Conservation (phyloP, 2,797 vertebrate genomes). For the Lerista edwardsae region DNA sequence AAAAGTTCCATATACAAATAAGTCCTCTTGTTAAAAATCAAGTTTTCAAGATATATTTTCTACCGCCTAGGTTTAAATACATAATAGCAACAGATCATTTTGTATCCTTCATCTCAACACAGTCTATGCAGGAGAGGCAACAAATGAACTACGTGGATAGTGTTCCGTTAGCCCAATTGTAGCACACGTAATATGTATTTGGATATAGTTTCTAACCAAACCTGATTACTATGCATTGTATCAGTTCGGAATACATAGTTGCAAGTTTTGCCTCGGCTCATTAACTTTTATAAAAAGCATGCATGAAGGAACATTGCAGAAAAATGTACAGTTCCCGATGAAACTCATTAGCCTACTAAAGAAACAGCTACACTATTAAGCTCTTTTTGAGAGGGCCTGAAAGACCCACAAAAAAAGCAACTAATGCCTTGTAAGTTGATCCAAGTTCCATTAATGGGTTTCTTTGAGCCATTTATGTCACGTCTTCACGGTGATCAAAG, state of each 20-base stretch:
- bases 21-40: background rate
- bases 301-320: background rate
- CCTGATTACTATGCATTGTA: background rate
- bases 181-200: background rate
- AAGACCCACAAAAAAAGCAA: background rate
- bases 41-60: background rate
- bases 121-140: background rate
- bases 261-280: background rate
- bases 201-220: background rate
- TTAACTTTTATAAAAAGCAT: background rate
- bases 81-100: background rate
- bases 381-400: background rate
- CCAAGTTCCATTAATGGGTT: background rate
- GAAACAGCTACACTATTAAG: background rate
- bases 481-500: background rate
- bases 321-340: conserved; percentile 6
- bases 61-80: background rate
- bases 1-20: background rate
- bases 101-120: background rate
- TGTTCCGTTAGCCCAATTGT: background rate
- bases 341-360: accelerated
- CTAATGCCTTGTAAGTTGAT: background rate
- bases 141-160: background rate
- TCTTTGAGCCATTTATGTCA: background rate
- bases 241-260: background rate